Evolutionary conservation across 2,888 invertebrate genomes (phyloP).

Genomic region (Aproaerema taeniolella): DNA sequence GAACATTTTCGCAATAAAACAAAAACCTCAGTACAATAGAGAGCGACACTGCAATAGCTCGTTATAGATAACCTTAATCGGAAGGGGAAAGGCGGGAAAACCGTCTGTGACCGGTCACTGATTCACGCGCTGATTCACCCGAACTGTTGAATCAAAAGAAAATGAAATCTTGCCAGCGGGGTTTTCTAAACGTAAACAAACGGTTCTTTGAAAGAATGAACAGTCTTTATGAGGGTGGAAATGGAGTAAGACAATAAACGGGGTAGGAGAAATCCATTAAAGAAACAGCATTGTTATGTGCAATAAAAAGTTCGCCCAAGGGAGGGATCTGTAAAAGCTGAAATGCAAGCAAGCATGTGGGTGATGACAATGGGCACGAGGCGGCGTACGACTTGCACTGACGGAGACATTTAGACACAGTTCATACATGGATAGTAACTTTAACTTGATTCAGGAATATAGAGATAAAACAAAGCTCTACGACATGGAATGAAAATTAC

Average conservation of each 20-base stretch:
- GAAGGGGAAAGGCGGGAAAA: constrained; percentile 8
- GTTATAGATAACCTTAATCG: neutral
- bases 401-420: too few species aligned
- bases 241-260: constrained; percentile 8
- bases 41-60: neutral
- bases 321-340: constrained; percentile 18
- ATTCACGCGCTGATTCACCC: constrained; percentile 13
- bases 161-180: constrained; percentile 1
- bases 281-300: constrained; percentile 12
- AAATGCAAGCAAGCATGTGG: constrained; percentile 45
- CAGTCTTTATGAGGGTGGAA: constrained; percentile 4
- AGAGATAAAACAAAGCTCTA: too few species aligned
- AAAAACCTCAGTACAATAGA: neutral
- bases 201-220: constrained; percentile 3
- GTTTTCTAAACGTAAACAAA: constrained; percentile 5
- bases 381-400: constrained; percentile 28
- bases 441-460: too few species aligned
- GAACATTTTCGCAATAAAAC: neutral
- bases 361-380: constrained; percentile 38
- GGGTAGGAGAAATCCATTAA: constrained; percentile 7
- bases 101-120: constrained; percentile 5
- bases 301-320: constrained; percentile 32
- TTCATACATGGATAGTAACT: too few species aligned
- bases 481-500: too few species aligned
- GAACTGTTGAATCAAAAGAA: constrained; percentile 4